Evolutionary conservation across 2,113 vertebrate species (phyloP).

Genomic region (Cephalopterus ornatus): DNA sequence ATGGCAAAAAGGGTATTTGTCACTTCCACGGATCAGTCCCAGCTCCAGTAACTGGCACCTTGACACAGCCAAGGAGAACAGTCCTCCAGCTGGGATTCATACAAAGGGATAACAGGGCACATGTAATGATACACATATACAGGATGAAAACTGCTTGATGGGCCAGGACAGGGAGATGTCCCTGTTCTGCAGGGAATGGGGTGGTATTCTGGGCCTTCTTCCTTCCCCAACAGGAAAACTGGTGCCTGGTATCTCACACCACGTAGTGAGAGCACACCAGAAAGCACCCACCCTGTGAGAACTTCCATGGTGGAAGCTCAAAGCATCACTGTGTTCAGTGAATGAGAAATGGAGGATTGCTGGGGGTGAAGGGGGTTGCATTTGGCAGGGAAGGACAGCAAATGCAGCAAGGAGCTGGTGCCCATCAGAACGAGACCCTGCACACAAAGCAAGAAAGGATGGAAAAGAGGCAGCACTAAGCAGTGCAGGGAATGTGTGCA

Average conservation of each 20-base stretch:
- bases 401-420: background rate
- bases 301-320: background rate
- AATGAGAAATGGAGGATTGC: background rate
- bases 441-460: background rate
- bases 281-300: background rate
- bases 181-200: background rate
- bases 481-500: too few species aligned
- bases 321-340: background rate
- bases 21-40: background rate
- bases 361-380: background rate
- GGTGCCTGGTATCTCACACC: background rate
- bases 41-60: background rate
- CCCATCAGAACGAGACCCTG: background rate
- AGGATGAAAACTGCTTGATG: background rate
- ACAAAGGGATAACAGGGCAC: background rate
- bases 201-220: background rate
- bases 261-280: accelerated
- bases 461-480: background rate
- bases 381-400: background rate
- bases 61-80: background rate
- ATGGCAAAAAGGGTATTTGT: background rate
- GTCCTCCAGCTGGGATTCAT: background rate
- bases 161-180: background rate
- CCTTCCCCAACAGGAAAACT: background rate
- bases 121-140: accelerated